Evolutionary conservation across 2,113 vertebrate genomes (phyloP), one percentile per base, ranked within the genome.

Genomic region (Cheilinus undulatus): DNA sequence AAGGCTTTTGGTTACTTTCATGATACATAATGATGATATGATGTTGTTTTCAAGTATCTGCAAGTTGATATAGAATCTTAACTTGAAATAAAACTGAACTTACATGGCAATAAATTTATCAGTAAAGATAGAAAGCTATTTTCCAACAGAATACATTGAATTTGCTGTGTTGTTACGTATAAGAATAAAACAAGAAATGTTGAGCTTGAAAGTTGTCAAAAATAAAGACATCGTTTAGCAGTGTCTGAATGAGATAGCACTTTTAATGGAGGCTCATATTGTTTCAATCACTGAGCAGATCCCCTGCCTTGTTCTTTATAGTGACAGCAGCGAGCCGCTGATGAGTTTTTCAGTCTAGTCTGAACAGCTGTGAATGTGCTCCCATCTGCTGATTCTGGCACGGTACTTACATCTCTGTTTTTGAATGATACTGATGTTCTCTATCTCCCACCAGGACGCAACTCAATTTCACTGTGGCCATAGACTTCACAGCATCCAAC

Each of bases 401-500:
- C 62, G 20, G 13, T 30, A 7, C 7, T 40, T 28, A 26, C 13
- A 22, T 54, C 15, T 53, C 12, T 63, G 73, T 36, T 62, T 42
- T 20, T 54, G 19, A 78, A 7, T 63, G 40, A 78, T 32, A 3
- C 28, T 23, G 32, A 60, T 69, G 27, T 59, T 28, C 23, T 82
- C 24, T 1, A 40, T 87, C 45, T 86, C 74, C 43, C 66, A 28
- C 46, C 88, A 97, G 96, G 93, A 97, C 96, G 0, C 96, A 97
- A 89, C 90, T 97, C 86, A 97, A 97, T 92, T 97, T 97, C 92
- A 97, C 96, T 0, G 96, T 97, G 22, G 96, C 96, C 82, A 97
- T 97, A 28, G 96, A 97, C 93, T 97, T 97, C 92, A 97, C 96
- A 56, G 96, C 96, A 68, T 97, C 96, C 71, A 97, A 97, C 1